Base-by-base conservation (phyloP, 1,140 invertebrate species). In the Copidosoma floridanum region DNA sequence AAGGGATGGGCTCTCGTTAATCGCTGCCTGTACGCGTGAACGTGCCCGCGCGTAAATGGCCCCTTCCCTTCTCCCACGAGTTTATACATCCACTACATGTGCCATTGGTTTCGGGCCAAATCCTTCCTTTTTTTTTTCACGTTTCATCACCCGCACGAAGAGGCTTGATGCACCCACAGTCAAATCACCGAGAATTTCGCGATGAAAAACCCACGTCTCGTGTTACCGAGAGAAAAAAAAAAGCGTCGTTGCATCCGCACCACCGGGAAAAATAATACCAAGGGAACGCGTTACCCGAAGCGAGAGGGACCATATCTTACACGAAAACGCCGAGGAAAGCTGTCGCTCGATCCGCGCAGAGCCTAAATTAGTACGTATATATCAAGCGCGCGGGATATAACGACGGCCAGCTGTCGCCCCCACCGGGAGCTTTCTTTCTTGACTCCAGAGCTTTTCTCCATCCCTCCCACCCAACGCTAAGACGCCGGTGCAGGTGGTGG, bases 381-480 rank as follows among this genome's bases (percentile, higher is more conserved):
- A 50, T 50, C 46, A 41, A n/a, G n/a, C n/a, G n/a, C n/a, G n/a
- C 12, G 21, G 11, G 29, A 27, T 21, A 21, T 18, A 44, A 56
- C 44, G 46, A 60, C 63, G 52, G 55, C 35, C 70, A 72, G 69
- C 69, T 73, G 71, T 67, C 63, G 64, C 70, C 64, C 64, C 44
- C 61, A 68, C 62, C 64, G 47, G 62, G 56, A n/a, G n/a, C n/a
- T n/a, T n/a, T n/a, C n/a, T n/a, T n/a, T n/a, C n/a, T n/a, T n/a
- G n/a, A n/a, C n/a, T n/a, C n/a, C n/a, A 18, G 35, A 35, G 48
- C 27, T 14, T 24, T 14, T 23, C 11, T 5, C n/a, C 21, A 14
- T 37, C 52, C 12, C 14, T 10, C 20, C 12, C 2, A 18, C 23
- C 40, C 21, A 47, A 51, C 21, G 52, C 29, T 35, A 27, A 58